Percentiles rank a stretch among this genome's conserved stretches.
Conservation (phyloP, 2,797 vertebrate species). For the Phrynocephalus forsythii region DNA sequence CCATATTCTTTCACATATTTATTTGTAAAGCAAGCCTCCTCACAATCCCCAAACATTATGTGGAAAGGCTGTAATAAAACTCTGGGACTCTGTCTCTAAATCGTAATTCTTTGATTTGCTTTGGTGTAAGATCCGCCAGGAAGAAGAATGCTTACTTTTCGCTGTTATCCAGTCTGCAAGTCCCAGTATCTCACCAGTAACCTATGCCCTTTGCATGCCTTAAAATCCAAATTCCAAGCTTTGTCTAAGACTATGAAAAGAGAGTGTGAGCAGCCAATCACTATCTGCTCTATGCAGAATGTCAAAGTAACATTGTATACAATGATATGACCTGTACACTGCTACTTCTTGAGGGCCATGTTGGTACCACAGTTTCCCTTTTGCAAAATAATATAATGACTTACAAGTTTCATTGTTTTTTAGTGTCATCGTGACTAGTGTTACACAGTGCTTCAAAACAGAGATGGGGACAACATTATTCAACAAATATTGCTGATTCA, state of each 20-base stretch:
- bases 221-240: neutral
- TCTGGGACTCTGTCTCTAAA: neutral
- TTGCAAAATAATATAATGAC: neutral
- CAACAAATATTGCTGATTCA: too few species aligned
- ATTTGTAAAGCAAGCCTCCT: constrained; percentile 11
- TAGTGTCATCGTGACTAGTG: neutral
- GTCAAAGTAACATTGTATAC: neutral
- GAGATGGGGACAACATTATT: too few species aligned
- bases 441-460: neutral
- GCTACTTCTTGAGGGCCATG: neutral
- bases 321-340: neutral
- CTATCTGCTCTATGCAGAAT: neutral
- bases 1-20: neutral
- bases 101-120: neutral
- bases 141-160: neutral
- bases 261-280: neutral
- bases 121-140: neutral
- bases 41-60: neutral
- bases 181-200: neutral
- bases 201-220: neutral
- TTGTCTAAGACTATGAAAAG: neutral
- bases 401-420: neutral
- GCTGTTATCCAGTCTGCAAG: neutral
- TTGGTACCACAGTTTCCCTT: neutral
- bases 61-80: constrained; percentile 11